Evolutionary conservation across 35 echinoderm and acorn worm genomes (phyloP), one percentile per base, ranked within the genome.

Genomic region (Apostichopus japonicus): DNA sequence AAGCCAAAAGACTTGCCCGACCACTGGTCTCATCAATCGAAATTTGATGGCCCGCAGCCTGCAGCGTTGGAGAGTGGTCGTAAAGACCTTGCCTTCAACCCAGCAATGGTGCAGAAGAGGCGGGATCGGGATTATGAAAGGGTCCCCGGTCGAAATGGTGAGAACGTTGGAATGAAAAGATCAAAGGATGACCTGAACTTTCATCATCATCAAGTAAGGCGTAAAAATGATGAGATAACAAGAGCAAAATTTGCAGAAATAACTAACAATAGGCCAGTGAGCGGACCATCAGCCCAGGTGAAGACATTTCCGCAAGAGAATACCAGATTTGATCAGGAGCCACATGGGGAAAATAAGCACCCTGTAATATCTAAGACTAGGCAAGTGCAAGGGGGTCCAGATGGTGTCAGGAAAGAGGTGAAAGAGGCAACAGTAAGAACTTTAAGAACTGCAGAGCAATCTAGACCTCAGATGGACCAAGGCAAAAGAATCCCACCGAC

Each of bases 171-270:
- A 8, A 61, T 24, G 15, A 72, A 27, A 15, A 88, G 86, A 65
- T 61, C 54, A 21, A 88, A 62, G 23, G 86, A 88, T 88, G 86
- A 88, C 27, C 6, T 88, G 21, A 88, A 27, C 86, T 67, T 88
- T 72, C 0, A 19, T 51, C 54, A 63, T 14, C 54, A 63, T 6
- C 54, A 22, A 17, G 23, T 27, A 88, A 88, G 55, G 15, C 17
- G 52, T 53, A 15, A 54, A 83, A 13, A 7, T 5, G 55, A 53
- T 53, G 86, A 61, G 13, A 88, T 11, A 33, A 13, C 15, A 1
- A 88, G 56, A 24, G 65, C n/a, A 65, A 63, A 88, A 52, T 52
- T 82, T 6, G 33, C 11, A 44, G 79, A 52, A 2, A 82, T 56
- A 15, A 82, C 22, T 44, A 82, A 52, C 27, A 24, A 54, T 13